A percentile compares a stretch with the other conserved stretches of the same genome.
phyloP scores from a whole-genome alignment of 2,888 invertebrate genomes.

The Ecliptopera silaceata region DNA sequence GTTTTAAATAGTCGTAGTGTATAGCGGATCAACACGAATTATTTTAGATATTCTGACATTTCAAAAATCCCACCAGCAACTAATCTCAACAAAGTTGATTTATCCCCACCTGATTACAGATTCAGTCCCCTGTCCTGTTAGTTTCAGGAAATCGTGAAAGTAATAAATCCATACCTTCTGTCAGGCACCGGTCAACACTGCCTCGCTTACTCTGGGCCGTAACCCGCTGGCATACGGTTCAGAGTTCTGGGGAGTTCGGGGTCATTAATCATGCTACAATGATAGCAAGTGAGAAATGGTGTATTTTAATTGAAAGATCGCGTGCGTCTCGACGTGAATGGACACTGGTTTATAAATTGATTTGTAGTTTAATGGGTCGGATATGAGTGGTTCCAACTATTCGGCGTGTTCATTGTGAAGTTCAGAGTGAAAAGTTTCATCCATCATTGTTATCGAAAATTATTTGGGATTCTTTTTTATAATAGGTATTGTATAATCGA shows the following conservation, averaged over 20 bases:
- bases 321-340: constrained; percentile 31
- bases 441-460: not conserved
- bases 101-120: constrained; percentile 39
- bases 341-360: constrained; percentile 32
- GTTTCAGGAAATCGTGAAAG: constrained; percentile 41
- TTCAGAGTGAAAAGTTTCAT: constrained; percentile 3
- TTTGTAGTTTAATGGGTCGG: constrained; percentile 24
- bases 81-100: constrained; percentile 35
- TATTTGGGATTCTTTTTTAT: not conserved
- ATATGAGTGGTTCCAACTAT: constrained; percentile 13
- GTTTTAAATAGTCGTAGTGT: too few species aligned
- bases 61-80: constrained; percentile 17
- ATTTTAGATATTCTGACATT: not conserved
- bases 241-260: constrained; percentile 10
- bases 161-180: constrained; percentile 40
- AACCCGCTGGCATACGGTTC: constrained; percentile 22
- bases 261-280: constrained; percentile 39
- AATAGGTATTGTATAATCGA: too few species aligned
- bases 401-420: constrained; percentile 5
- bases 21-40: too few species aligned
- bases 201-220: constrained; percentile 3
- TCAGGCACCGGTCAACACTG: constrained; percentile 29
- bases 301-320: constrained; percentile 42
- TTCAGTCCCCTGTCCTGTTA: constrained; percentile 43
- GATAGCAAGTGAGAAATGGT: constrained; percentile 42